phyloP scores from a whole-genome alignment of 2,797 vertebrate species.

The Bufotes viridis region DNA sequence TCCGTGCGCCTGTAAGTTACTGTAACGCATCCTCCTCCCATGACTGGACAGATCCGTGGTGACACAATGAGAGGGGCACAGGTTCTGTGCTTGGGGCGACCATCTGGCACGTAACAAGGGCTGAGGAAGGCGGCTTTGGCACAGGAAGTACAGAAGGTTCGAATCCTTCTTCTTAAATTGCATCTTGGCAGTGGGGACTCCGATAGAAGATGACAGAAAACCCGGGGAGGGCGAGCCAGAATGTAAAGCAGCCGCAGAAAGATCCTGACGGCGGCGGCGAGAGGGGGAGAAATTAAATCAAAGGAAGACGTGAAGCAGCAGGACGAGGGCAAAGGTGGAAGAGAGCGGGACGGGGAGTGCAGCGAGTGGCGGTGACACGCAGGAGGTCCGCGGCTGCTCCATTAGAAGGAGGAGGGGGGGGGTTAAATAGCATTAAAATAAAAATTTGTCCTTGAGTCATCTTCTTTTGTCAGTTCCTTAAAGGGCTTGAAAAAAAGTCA shows the following conservation, averaged over 20 bases:
- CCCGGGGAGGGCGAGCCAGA: constrained; percentile 8
- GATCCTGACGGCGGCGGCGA: neutral
- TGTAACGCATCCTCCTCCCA: neutral
- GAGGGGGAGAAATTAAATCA: constrained; percentile 22
- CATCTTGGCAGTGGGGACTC: constrained; percentile 14
- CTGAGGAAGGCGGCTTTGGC: constrained; percentile 14
- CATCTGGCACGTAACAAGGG: constrained; percentile 45
- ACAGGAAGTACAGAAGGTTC: constrained; percentile 40
- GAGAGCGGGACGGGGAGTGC: neutral
- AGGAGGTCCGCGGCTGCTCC: neutral
- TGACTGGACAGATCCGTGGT: constrained; percentile 43
- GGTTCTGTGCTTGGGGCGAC: constrained; percentile 53
- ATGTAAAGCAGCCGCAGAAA: constrained; percentile 4
- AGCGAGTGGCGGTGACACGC: neutral
- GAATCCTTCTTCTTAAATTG: constrained; percentile 29
- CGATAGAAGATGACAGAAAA: constrained; percentile 49
- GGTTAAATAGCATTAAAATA: neutral
- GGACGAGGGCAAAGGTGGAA: constrained; percentile 14
- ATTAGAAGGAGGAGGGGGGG: neutral
- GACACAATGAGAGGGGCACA: constrained; percentile 58
- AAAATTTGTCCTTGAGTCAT: neutral
- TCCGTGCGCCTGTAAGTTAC: neutral
- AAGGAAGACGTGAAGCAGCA: neutral
- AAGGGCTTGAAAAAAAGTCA: no score
- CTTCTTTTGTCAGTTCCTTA: neutral